Evolutionary conservation across 1,140 invertebrate genomes (phyloP), one percentile per base, ranked within the genome.

Genomic region (Plutomurus gul): DNA sequence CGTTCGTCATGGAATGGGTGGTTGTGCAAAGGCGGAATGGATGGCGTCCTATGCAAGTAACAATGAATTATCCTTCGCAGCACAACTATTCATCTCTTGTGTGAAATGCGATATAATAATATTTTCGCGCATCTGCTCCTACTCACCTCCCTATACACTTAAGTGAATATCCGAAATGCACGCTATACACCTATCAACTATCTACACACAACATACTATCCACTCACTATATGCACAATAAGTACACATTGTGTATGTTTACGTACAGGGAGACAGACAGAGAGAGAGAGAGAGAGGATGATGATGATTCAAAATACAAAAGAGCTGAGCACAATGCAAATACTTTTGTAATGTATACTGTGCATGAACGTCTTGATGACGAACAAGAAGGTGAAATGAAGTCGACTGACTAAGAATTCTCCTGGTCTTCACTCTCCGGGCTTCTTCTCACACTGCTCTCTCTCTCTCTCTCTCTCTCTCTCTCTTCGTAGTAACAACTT

Each of bases 371-470:
- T 51, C 18, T 51, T 18, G 20, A 65, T 65, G 56, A 65, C 30
- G 27, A 65, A 65, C 27, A 65, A 30, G 56, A 65, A 65, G 56
- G 56, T 65, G 56, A 65, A 65, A 30, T 65, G 56, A 65, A 65
- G 56, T 65, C 56, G 56, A 65, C 56, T 65, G 56, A 65, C 56
- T 65, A 30, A 65, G 56, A 65, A 65, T 65, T 30, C 56, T 25
- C 56, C 56, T 65, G 56, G 30, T 65, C 56, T 65, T 33, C 36
- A 30, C 27, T 16, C 27, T 65, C 36, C 56, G 30, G 30, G n/a
- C 56, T 65, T 25, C 47, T 51, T 18, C 10, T n/a, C 39, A 43
- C 39, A 43, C 39, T 13, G 39, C 39, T 13, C n/a, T 43, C 2
- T n/a, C n/a, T n/a, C n/a, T n/a, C n/a, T n/a, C n/a, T n/a, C n/a